Percentiles rank a stretch among this genome's conserved stretches.
Evolutionary conservation across 2,888 invertebrate species (phyloP).

Genomic region (Rhorus exstirpatorius): DNA sequence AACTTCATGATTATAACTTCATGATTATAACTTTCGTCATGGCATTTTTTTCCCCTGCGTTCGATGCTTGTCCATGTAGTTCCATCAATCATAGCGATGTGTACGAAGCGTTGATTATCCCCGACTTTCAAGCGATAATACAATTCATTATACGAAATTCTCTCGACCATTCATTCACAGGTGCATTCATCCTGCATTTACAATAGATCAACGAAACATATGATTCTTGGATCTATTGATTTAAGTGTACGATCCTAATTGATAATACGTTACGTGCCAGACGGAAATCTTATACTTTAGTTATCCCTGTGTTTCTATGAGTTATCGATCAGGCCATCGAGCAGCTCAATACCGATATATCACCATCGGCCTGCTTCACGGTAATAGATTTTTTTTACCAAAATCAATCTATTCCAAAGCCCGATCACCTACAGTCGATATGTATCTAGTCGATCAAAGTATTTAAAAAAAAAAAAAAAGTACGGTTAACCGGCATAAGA

Average conservation of each 20-base stretch:
- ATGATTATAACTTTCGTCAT: too few species aligned
- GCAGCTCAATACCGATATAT: conserved; percentile 43
- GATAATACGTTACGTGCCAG: not conserved
- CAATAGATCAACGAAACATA: not conserved
- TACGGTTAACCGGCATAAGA: conserved; percentile 23
- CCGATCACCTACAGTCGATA: not conserved
- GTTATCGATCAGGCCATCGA: conserved; percentile 40
- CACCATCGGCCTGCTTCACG: conserved; percentile 34
- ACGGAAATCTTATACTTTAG: not conserved
- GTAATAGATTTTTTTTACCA: conserved; percentile 61
- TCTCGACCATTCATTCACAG: not conserved
- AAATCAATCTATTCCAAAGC: conserved; percentile 53
- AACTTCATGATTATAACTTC: too few species aligned
- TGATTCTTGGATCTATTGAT: not conserved
- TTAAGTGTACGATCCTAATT: too few species aligned
- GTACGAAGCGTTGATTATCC: too few species aligned
- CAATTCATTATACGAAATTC: not conserved
- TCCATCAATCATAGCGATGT: too few species aligned
- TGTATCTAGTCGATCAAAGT: conserved; percentile 33
- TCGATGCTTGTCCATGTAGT: too few species aligned
- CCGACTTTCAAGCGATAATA: not conserved
- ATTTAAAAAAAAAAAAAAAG: conserved; percentile 10
- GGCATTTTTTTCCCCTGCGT: too few species aligned
- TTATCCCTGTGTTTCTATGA: not conserved
- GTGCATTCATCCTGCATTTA: not conserved